These are phyloP conservation scores for Scytalopus superciliaris DNA, from an alignment of 2,113 vertebrate species.

Conservation along the genomic window DNA sequence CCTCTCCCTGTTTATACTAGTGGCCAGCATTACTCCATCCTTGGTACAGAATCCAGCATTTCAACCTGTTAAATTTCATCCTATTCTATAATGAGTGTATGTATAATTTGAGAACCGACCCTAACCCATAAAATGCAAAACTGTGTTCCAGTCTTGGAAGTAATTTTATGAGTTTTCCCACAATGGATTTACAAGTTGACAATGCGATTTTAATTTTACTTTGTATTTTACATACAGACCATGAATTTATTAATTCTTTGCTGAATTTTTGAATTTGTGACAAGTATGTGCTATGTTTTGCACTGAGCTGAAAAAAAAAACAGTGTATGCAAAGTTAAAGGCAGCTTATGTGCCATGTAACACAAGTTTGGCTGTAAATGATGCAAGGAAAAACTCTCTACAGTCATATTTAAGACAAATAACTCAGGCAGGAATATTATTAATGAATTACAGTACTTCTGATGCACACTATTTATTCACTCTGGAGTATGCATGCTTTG, in stretches of 20 bases:
- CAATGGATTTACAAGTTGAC: background rate
- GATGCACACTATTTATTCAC: background rate
- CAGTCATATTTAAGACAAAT: background rate
- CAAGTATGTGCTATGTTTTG: background rate
- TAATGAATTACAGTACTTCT: background rate
- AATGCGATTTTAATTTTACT: background rate
- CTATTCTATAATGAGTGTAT: background rate
- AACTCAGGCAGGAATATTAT: background rate
- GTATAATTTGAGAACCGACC: background rate
- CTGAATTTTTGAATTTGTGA: background rate
- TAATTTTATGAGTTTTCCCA: background rate
- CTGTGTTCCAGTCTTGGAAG: background rate
- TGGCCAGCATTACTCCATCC: rapidly evolving
- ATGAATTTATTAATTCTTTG: background rate
- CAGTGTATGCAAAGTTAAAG: background rate
- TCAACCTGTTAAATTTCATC: background rate
- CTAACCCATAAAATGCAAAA: background rate
- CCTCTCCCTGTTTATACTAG: background rate
- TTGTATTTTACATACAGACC: background rate
- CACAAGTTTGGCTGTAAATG: background rate
- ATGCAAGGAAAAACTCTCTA: background rate
- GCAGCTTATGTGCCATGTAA: background rate
- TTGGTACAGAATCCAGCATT: background rate
- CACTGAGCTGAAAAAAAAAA: background rate
- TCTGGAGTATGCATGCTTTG: background rate